phyloP scores from a whole-genome alignment of 2,797 vertebrate genomes.

The Basileuterus tristriatus region DNA sequence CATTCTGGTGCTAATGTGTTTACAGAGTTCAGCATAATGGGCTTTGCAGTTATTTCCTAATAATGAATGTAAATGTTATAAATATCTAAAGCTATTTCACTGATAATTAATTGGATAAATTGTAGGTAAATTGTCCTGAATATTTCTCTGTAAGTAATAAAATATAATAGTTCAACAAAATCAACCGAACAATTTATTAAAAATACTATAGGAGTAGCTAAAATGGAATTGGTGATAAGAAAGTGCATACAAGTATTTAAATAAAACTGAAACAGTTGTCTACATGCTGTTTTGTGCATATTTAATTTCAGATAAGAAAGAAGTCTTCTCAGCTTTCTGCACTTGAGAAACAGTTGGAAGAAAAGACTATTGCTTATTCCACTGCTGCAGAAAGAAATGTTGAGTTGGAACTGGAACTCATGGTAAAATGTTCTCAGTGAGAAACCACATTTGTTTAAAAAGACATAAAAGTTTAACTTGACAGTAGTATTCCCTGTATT shows the following conservation, averaged over 20 bases:
- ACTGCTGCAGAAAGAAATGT: slow-evolving; percentile 79
- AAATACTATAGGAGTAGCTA: neutral
- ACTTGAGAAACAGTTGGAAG: slow-evolving; percentile 87
- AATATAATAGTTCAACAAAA: neutral
- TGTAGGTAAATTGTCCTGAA: neutral
- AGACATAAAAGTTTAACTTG: neutral
- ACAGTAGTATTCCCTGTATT: neutral
- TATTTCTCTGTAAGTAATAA: neutral
- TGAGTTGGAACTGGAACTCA: slow-evolving; percentile 83
- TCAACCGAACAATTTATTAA: neutral
- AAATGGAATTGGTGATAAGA: neutral
- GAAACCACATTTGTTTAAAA: neutral
- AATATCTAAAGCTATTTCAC: neutral
- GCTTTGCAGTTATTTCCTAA: neutral
- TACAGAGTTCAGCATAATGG: neutral
- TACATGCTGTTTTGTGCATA: neutral
- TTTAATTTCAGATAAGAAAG: slow-evolving; percentile 81
- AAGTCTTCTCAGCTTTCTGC: slow-evolving; percentile 81
- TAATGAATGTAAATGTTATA: neutral
- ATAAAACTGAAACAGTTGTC: neutral
- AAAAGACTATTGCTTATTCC: slow-evolving; percentile 84
- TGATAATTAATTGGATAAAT: neutral
- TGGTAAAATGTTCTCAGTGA: slow-evolving; percentile 74
- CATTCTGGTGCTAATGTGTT: neutral
- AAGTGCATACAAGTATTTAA: neutral